Percentiles rank a stretch among this genome's conserved stretches.
Evolutionary conservation across 2,797 vertebrate genomes (phyloP).

Genomic region (Lemur catta): DNA sequence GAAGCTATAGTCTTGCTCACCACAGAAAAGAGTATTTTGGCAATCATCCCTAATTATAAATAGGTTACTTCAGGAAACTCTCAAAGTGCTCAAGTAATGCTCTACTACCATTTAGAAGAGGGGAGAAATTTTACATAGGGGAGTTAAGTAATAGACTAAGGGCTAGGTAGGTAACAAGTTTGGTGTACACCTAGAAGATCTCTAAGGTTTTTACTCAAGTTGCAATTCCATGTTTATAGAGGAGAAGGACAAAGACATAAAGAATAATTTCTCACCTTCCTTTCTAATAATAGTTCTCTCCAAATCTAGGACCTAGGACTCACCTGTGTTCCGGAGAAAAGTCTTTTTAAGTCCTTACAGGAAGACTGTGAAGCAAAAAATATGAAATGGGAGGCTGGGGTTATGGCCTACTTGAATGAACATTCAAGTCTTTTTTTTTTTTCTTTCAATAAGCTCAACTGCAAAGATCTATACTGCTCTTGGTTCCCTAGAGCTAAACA

Average conservation of each 20-base stretch:
- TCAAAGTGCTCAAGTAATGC: background rate
- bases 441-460: slow-evolving; percentile 45
- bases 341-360: slow-evolving; percentile 81
- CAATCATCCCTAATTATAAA: slow-evolving; percentile 1
- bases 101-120: background rate
- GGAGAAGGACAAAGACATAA: slow-evolving; percentile 63
- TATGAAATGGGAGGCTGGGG: slow-evolving; percentile 79
- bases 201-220: slow-evolving; percentile 15
- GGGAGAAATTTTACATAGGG: background rate
- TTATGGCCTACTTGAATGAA: slow-evolving; percentile 79
- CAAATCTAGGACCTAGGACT: slow-evolving; percentile 78
- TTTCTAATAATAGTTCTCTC: slow-evolving; percentile 73
- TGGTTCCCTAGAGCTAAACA: slow-evolving; percentile 40
- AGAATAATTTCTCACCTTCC: slow-evolving; percentile 74
- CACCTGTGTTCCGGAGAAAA: slow-evolving; percentile 79
- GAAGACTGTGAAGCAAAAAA: slow-evolving; percentile 81
- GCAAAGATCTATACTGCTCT: slow-evolving; percentile 47
- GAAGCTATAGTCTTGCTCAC: slow-evolving; percentile 19
- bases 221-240: slow-evolving; percentile 57
- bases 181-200: slow-evolving; percentile 14
- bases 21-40: background rate
- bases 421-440: slow-evolving; percentile 50
- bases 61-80: background rate
- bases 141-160: slow-evolving; percentile 17
- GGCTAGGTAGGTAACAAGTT: background rate